A percentile compares a stretch with the other conserved stretches of the same genome.
These are phyloP conservation scores for Cichladusa arquata DNA, from an alignment of 2,113 vertebrate genomes.

Conservation along the genomic window DNA sequence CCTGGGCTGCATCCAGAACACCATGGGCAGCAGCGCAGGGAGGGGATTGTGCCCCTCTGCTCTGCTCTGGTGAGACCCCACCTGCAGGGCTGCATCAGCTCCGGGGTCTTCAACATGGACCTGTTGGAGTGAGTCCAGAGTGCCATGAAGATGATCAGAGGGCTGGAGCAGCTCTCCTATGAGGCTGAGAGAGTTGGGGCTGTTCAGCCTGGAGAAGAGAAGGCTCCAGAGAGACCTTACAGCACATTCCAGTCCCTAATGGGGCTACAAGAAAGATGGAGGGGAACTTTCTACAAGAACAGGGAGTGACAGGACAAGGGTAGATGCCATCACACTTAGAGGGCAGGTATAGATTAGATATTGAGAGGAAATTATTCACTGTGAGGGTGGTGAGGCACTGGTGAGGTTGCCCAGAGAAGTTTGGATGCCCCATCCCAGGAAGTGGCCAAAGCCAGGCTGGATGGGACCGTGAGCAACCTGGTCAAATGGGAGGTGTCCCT, in stretches of 20 bases:
- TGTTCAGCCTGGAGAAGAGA: neutral
- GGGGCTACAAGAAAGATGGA: too few relatives aligned
- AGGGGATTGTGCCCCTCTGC: neutral
- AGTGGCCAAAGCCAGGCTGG: neutral
- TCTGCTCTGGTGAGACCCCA: neutral
- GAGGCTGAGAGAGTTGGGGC: neutral
- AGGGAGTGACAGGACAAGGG: neutral
- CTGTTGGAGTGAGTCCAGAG: neutral
- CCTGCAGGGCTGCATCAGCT: neutral
- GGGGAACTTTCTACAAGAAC: neutral
- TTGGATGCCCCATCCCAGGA: neutral
- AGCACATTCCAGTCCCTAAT: neutral
- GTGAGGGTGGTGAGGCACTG: neutral
- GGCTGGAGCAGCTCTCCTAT: neutral
- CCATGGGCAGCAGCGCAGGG: rapidly evolving
- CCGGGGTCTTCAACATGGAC: neutral
- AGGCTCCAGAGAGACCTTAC: neutral
- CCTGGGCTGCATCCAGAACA: neutral
- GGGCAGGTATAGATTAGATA: neutral
- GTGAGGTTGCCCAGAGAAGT: neutral
- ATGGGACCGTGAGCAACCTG: neutral
- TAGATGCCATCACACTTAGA: neutral
- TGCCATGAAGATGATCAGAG: neutral
- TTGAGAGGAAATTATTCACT: neutral
- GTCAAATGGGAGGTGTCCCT: neutral